These are phyloP conservation scores for Halisarca cf. caerulea DNA, from an alignment of 37 sponge, comb jelly and placozoan genomes.

Conservation along the genomic window DNA sequence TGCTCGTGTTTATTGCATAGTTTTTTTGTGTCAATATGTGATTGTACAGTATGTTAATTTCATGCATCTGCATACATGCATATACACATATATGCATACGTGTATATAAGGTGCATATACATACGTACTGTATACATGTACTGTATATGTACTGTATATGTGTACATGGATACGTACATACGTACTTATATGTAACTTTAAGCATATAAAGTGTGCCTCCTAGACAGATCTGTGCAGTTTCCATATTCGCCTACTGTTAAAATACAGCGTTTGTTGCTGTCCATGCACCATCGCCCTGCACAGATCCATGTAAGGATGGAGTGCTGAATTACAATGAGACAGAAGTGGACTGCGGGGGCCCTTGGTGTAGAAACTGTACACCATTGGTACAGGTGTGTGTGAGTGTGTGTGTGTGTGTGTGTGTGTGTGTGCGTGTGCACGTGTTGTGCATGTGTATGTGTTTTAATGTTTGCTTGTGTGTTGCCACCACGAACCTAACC, in stretches of 20 bases:
- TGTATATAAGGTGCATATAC: neutral
- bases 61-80: neutral
- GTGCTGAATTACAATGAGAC: constrained; percentile 56
- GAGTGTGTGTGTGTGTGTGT: neutral
- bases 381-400: neutral
- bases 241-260: too few species aligned
- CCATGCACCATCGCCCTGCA: neutral
- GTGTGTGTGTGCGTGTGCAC: too few species aligned
- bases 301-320: constrained; percentile 57
- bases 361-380: constrained; percentile 24
- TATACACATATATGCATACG: neutral
- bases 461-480: too few species aligned
- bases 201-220: too few species aligned
- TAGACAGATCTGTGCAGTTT: neutral
- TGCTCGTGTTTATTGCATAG: too few species aligned
- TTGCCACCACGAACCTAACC: too few species aligned
- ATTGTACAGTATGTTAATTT: neutral
- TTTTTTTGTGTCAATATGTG: neutral
- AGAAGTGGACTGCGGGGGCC: constrained; percentile 60
- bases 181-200: too few species aligned
- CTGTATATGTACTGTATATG: neutral
- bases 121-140: neutral
- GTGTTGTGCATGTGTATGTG: neutral
- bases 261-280: neutral
- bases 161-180: too few species aligned